Percentiles rank a stretch among this genome's conserved stretches.
Conservation (phyloP, 2,888 invertebrate genomes). For the Ochropacha duplaris region DNA sequence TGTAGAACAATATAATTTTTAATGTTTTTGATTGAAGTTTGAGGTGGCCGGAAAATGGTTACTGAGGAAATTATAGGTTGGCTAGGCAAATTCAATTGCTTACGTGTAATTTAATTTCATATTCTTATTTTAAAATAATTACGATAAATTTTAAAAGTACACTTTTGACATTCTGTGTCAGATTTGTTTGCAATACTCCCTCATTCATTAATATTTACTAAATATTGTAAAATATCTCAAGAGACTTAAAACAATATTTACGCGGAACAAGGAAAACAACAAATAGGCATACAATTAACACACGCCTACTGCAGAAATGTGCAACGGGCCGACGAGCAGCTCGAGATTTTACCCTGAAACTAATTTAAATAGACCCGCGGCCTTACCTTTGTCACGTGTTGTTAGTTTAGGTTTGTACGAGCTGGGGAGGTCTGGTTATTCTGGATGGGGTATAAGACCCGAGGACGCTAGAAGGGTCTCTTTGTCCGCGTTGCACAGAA, state of each 20-base stretch:
- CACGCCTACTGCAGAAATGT: constrained; percentile 45
- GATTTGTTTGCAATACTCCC: too few relatives aligned
- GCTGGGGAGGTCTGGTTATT: constrained; percentile 24
- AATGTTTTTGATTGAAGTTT: background rate
- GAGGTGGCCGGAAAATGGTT: background rate
- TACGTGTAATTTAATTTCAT: too few relatives aligned
- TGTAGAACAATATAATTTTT: constrained; percentile 16
- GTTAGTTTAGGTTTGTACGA: constrained; percentile 27
- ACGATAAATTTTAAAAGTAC: too few relatives aligned
- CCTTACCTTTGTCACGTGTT: constrained; percentile 32
- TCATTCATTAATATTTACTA: background rate
- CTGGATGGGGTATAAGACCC: constrained; percentile 29
- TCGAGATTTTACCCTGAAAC: constrained; percentile 35
- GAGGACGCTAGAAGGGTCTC: constrained; percentile 54
- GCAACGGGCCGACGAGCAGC: constrained; percentile 36
- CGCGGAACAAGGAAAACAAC: constrained; percentile 16
- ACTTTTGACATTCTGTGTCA: too few relatives aligned
- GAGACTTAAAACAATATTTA: background rate
- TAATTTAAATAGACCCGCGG: constrained; percentile 43
- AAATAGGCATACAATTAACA: constrained; percentile 27
- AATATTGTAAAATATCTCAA: background rate
- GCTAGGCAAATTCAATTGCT: too few relatives aligned
- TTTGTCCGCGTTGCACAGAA: constrained; percentile 53
- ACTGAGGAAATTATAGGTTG: too few relatives aligned
- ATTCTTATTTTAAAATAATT: too few relatives aligned